phyloP scores from a whole-genome alignment of 1,140 invertebrate genomes.

The Neodiprion pinetum region DNA sequence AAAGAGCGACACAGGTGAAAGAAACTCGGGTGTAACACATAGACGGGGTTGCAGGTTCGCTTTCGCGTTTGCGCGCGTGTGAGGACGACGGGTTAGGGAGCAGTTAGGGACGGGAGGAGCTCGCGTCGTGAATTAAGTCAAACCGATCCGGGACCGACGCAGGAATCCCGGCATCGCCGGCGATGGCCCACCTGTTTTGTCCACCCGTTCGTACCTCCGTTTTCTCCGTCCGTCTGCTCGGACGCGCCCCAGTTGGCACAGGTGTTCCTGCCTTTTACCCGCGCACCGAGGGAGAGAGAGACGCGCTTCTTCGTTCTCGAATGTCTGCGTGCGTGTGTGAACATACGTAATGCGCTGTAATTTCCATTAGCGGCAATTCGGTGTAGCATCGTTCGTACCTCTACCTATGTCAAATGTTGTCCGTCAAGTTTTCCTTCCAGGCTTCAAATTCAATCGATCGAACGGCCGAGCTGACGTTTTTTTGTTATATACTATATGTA shows the following conservation, averaged over 20 bases:
- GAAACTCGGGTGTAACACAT: not conserved
- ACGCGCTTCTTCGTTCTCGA: not conserved
- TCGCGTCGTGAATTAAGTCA: conserved; percentile 40
- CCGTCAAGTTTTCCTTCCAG: too few relatives aligned
- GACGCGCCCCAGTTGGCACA: conserved; percentile 53
- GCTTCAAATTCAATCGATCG: too few relatives aligned
- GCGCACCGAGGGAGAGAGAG: not conserved
- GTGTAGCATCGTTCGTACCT: too few relatives aligned
- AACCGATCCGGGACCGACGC: conserved; percentile 24
- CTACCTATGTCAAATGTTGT: too few relatives aligned
- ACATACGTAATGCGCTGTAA: too few relatives aligned
- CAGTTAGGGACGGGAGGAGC: conserved; percentile 8
- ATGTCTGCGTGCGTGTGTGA: not conserved
- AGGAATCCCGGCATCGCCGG: conserved; percentile 39
- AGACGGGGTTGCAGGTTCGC: not conserved
- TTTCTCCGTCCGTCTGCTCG: conserved; percentile 29
- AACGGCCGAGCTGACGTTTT: too few relatives aligned
- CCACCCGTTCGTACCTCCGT: conserved; percentile 45
- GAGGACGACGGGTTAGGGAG: conserved; percentile 13
- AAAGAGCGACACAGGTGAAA: too few relatives aligned
- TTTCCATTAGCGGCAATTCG: too few relatives aligned
- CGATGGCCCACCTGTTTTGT: conserved; percentile 49
- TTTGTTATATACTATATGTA: too few relatives aligned
- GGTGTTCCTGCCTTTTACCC: conserved; percentile 41
- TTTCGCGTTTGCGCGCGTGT: conserved; percentile 16